These are phyloP conservation scores for Fundulus diaphanus DNA, from an alignment of 2,797 vertebrate genomes.

Conservation along the genomic window DNA sequence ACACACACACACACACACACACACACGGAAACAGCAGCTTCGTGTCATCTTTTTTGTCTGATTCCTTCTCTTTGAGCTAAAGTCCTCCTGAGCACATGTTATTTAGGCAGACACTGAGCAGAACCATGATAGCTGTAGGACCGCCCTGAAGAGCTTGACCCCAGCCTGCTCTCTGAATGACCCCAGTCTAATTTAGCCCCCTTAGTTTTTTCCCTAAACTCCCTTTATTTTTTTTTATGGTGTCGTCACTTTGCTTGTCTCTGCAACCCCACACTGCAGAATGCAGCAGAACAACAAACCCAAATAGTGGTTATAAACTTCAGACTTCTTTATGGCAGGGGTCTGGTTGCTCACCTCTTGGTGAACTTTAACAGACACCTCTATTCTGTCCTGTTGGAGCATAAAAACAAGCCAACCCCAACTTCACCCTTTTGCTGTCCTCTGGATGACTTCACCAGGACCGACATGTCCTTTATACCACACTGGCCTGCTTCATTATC, in stretches of 20 bases:
- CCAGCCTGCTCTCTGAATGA: slow-evolving; percentile 63
- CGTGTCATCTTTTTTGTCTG: slow-evolving; percentile 47
- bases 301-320: slow-evolving; percentile 84
- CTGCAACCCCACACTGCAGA: slow-evolving; percentile 34
- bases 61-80: slow-evolving; percentile 32
- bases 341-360: slow-evolving; percentile 84
- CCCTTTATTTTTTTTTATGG: slow-evolving; percentile 59
- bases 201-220: slow-evolving; percentile 23
- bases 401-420: slow-evolving; percentile 67
- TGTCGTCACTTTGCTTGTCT: slow-evolving; percentile 48
- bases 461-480: slow-evolving; percentile 1
- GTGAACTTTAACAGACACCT: slow-evolving; percentile 83
- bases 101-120: neutral
- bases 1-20: neutral
- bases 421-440: slow-evolving; percentile 72
- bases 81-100: too few relatives aligned
- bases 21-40: slow-evolving; percentile 61
- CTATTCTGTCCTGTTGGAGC: slow-evolving; percentile 37
- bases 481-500: neutral
- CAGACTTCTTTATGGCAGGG: slow-evolving; percentile 80
- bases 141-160: slow-evolving; percentile 47
- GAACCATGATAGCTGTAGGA: slow-evolving; percentile 15
- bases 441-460: neutral
- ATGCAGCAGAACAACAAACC: slow-evolving; percentile 72
- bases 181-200: slow-evolving; percentile 59